phyloP scores from a whole-genome alignment of 2,113 vertebrate genomes.

The Saimiri boliviensis region DNA sequence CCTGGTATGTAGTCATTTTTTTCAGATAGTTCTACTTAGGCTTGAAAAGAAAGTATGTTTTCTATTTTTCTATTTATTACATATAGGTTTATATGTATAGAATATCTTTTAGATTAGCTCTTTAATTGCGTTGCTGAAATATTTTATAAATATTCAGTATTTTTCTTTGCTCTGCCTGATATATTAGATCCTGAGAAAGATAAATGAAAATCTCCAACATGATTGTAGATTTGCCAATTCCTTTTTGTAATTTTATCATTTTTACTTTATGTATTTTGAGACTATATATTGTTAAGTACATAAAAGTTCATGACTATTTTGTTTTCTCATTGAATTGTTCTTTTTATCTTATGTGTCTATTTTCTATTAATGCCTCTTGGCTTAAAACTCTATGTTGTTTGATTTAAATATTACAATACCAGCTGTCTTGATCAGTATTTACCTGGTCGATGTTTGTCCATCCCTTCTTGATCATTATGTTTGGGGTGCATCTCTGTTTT shows the following conservation, averaged over 20 bases:
- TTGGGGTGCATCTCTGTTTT: neutral
- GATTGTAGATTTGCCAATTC: neutral
- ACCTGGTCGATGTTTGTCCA: neutral
- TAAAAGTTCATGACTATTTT: neutral
- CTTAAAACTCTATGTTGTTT: neutral
- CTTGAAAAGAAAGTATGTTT: constrained; percentile 5
- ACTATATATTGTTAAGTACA: neutral
- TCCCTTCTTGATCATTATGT: neutral
- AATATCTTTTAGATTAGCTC: neutral
- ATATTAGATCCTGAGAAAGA: neutral
- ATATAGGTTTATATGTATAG: neutral
- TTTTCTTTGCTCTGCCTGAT: neutral
- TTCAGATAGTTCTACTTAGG: neutral
- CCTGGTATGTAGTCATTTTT: neutral
- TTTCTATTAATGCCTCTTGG: neutral
- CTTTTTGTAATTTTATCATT: neutral
- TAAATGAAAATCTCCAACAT: neutral
- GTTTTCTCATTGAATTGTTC: neutral
- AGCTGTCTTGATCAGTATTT: neutral
- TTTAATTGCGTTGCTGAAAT: neutral
- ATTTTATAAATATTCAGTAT: neutral
- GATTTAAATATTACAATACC: neutral
- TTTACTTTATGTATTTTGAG: constrained; percentile 17
- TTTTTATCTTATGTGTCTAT: neutral
- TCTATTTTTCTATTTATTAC: neutral